Percentiles rank a stretch among this genome's conserved stretches.
phyloP scores from a whole-genome alignment of 2,113 vertebrate genomes.

The Glaucidium brasilianum region DNA sequence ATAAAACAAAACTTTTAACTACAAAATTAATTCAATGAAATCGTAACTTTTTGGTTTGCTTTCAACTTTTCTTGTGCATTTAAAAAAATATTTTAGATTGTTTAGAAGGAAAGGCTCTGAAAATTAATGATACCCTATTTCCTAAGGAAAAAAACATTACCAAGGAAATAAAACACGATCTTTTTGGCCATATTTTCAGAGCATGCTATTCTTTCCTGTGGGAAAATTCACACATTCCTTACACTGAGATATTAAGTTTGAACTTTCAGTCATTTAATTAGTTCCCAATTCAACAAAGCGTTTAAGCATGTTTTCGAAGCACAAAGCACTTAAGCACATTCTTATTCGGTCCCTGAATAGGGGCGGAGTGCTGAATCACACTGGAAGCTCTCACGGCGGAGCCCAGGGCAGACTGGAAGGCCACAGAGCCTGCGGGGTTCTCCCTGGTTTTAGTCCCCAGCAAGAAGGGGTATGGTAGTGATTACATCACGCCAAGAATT shows the following conservation, averaged over 20 bases:
- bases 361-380: constrained; percentile 7
- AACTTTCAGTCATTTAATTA: constrained; percentile 58
- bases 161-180: neutral
- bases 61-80: neutral
- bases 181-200: neutral
- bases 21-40: neutral
- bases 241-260: constrained; percentile 47
- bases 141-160: neutral
- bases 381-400: neutral
- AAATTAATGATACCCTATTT: neutral
- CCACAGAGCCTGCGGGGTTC: neutral
- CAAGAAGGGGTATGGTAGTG: neutral
- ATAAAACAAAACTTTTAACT: neutral
- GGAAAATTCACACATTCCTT: constrained; percentile 52
- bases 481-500: constrained; percentile 18
- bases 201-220: constrained; percentile 23
- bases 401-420: neutral
- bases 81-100: neutral
- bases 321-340: constrained; percentile 60
- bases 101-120: neutral
- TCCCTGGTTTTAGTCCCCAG: neutral
- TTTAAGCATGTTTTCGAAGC: constrained; percentile 54
- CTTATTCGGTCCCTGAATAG: constrained; percentile 41
- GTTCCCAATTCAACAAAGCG: constrained; percentile 37
- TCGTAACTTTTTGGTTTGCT: neutral